Conservation (phyloP, 2,113 vertebrate species). For the Nycticorax nycticorax region DNA sequence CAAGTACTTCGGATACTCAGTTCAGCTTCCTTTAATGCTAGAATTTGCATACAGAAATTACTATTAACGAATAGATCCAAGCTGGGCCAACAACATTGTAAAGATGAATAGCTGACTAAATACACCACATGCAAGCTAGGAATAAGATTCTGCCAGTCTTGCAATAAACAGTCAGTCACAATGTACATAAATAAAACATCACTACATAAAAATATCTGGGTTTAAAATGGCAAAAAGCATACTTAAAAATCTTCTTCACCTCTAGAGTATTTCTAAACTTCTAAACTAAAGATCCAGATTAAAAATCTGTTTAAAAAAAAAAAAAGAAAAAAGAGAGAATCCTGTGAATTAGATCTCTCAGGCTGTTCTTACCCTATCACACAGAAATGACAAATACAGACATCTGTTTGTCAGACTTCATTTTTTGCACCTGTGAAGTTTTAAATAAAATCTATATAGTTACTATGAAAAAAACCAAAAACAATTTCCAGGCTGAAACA, state of each 20-base stretch:
- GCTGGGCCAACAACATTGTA: background rate
- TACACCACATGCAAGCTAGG: background rate
- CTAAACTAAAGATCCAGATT: background rate
- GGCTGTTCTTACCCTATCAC: background rate
- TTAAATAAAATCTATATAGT: background rate
- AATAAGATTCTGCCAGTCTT: background rate
- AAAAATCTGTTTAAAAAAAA: background rate
- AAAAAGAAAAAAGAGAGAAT: accelerated
- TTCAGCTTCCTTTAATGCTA: background rate
- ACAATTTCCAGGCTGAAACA: background rate
- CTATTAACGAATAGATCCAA: background rate
- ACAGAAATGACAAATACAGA: background rate
- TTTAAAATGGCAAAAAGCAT: background rate
- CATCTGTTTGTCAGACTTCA: background rate
- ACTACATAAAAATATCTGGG: background rate
- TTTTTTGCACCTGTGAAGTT: background rate
- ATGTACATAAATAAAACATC: background rate
- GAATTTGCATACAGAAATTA: background rate
- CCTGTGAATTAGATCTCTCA: background rate
- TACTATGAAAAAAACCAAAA: background rate
- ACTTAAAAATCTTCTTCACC: background rate
- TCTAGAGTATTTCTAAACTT: background rate
- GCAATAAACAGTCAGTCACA: background rate
- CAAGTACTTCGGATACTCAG: background rate
- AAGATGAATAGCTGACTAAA: background rate